Evolutionary conservation across 2,113 vertebrate species (phyloP), one percentile per base, ranked within the genome.

Genomic region (Thymallus thymallus): DNA sequence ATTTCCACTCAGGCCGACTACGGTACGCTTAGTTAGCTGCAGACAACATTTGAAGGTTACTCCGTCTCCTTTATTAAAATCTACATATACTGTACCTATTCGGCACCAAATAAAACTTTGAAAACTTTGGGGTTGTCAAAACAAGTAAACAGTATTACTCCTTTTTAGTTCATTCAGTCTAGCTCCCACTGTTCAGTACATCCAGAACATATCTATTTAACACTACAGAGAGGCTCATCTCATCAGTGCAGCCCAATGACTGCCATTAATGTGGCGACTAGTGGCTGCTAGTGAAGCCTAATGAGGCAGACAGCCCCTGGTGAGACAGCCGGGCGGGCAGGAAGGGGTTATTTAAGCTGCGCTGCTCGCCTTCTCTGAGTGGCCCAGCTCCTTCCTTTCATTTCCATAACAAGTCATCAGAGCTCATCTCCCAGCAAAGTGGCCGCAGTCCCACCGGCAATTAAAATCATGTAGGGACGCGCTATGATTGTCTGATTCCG

Each of bases 391-490:
- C 75, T 77, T 87, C 82, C 82, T 90, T 86, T 88, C 86, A 88
- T 92, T 92, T 89, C 88, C 81, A 90, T 90, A 91, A 92, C 88
- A 90, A 90, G 90, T 83, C 86, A 87, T 87, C 84, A 87, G 82
- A 89, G 35, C 35, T 41, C 35, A 41, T 82, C 88, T 90, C 86
- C 87, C 79, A 80, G 77, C 76, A 86, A 51, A 91, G 89, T 87
- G 88, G 87, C 88, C 87, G 9, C 35, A 41, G 35, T 41, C 35
- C 35, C 35, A 41, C 35, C 9, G 35, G 35, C 35, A 94, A 94
- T 95, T 94, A 94, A 93, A 94, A 92, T 92, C 92, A 86, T 91
- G 89, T 91, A 90, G 88, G 90, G 92, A 94, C 90, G 91, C 81
- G 90, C 85, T 90, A 86, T 76, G 82, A 80, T 84, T 81, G 84